phyloP scores from a whole-genome alignment of 2,113 vertebrate genomes.

The Gopherus evgoodei region DNA sequence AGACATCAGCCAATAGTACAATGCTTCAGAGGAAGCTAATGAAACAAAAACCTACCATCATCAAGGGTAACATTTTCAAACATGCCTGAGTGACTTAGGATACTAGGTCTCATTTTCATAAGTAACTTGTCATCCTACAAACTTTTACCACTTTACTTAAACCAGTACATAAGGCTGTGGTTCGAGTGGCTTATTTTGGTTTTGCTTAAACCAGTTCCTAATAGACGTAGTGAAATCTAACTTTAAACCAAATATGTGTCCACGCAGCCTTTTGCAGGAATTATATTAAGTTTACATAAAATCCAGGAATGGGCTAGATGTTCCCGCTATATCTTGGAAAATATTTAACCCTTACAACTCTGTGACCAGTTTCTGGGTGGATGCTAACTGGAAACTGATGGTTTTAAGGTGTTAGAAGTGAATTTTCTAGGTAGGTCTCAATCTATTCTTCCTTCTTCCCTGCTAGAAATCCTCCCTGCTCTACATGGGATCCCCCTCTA shows the following conservation, averaged over 20 bases:
- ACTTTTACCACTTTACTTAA: not conserved
- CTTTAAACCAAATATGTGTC: no score
- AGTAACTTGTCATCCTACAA: conserved; percentile 14
- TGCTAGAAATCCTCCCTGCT: not conserved
- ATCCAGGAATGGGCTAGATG: not conserved
- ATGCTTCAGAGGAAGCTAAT: conserved; percentile 12
- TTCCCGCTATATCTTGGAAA: not conserved
- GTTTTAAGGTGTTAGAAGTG: no score
- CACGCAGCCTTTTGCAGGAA: not conserved
- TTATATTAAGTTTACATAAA: not conserved
- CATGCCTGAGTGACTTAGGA: conserved; percentile 19
- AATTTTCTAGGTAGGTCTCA: no score
- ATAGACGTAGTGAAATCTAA: no score
- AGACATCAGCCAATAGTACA: not conserved
- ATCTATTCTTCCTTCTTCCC: not conserved
- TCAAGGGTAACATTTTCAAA: not conserved
- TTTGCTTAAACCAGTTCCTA: no score
- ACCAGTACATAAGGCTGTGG: accelerated
- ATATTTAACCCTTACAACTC: not conserved
- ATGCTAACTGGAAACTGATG: not conserved
- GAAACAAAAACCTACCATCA: conserved; percentile 2
- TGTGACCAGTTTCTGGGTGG: not conserved
- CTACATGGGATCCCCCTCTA: not conserved
- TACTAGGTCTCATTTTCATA: conserved; percentile 7
- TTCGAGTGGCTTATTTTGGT: no score